These are phyloP conservation scores for Paratilapia polleni DNA, from an alignment of 2,113 vertebrate species.

Conservation along the genomic window DNA sequence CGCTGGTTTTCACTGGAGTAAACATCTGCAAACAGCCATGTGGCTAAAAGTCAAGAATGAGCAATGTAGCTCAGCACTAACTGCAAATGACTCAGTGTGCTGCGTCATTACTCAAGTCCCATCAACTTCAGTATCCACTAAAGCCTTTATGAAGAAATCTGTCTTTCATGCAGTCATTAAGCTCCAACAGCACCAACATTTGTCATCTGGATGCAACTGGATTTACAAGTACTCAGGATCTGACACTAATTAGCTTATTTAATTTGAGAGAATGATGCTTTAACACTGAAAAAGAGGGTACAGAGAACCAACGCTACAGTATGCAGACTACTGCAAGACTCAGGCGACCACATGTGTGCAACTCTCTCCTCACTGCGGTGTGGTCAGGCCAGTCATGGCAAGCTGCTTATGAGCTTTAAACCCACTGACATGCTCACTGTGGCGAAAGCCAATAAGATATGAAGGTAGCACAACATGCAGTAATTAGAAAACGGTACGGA, in stretches of 20 bases:
- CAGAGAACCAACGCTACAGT: not conserved
- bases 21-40: not conserved
- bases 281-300: not conserved
- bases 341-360: not conserved
- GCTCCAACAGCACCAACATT: not conserved
- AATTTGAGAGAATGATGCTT: not conserved
- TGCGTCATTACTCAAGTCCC: not conserved
- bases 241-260: not conserved
- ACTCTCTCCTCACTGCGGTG: not conserved
- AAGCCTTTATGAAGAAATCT: not conserved
- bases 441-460: too few species aligned
- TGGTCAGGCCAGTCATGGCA: not conserved
- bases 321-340: not conserved
- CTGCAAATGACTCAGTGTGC: not conserved
- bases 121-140: not conserved
- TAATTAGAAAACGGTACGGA: not conserved
- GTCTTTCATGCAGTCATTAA: not conserved
- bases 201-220: not conserved
- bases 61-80: not conserved
- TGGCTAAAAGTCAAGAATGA: not conserved
- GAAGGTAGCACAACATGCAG: not conserved
- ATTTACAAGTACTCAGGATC: not conserved
- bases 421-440: not conserved
- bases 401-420: conserved; percentile 32
- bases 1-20: not conserved